Percentiles rank a stretch among this genome's conserved stretches.
Evolutionary conservation across 92 coral and sea anemone genomes (phyloP).

Genomic region (Diadumene lineata): DNA sequence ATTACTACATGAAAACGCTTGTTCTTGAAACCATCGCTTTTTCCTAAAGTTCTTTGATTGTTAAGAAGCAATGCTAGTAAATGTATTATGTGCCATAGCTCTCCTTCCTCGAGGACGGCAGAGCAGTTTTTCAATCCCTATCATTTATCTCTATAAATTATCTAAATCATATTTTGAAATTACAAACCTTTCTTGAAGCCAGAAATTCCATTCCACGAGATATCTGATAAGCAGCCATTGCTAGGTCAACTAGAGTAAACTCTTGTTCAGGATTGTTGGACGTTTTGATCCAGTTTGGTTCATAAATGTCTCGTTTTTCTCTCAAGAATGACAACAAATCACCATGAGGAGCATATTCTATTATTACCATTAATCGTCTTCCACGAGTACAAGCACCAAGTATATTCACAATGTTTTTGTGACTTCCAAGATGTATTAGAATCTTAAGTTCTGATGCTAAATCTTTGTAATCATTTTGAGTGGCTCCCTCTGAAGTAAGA

Average conservation of each 20-base stretch:
- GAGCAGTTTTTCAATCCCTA: too few species aligned
- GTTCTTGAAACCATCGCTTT: too few species aligned
- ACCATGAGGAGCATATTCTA: constrained; percentile 76
- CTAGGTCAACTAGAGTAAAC: constrained; percentile 68
- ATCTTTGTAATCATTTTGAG: constrained; percentile 73
- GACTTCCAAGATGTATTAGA: constrained; percentile 78
- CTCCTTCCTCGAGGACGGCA: too few species aligned
- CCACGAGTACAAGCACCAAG: constrained; percentile 76
- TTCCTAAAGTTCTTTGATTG: too few species aligned
- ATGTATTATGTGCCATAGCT: too few species aligned
- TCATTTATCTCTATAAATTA: background rate
- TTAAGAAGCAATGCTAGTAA: too few species aligned
- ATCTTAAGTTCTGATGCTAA: constrained; percentile 80
- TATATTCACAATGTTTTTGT: constrained; percentile 72
- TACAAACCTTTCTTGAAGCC: constrained; percentile 65
- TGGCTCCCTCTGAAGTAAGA: constrained; percentile 51
- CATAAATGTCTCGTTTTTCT: constrained; percentile 51
- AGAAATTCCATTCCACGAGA: constrained; percentile 66
- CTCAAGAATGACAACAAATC: constrained; percentile 63
- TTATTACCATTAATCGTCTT: constrained; percentile 59
- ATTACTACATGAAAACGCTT: too few species aligned
- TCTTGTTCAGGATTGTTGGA: constrained; percentile 66
- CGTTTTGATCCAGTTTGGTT: constrained; percentile 64
- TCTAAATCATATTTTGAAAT: background rate
- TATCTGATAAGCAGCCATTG: constrained; percentile 64